These are phyloP conservation scores for Drosophila siamana DNA, from an alignment of 2,888 invertebrate genomes.

Conservation along the genomic window DNA sequence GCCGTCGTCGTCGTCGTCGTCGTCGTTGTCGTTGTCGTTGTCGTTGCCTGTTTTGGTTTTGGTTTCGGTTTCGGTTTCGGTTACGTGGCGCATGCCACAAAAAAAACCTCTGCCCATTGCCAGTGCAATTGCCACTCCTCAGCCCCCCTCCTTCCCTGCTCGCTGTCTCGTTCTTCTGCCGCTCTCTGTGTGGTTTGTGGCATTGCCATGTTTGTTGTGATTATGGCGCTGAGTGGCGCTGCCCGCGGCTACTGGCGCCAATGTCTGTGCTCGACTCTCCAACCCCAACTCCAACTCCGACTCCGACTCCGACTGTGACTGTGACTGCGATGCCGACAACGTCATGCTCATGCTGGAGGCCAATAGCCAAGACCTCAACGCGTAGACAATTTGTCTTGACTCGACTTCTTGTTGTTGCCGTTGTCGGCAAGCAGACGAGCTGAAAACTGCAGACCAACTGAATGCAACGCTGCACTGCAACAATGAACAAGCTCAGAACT, in stretches of 20 bases:
- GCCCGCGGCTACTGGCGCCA: constrained; percentile 66
- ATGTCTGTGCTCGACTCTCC: constrained; percentile 53
- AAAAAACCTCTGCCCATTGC: constrained; percentile 64
- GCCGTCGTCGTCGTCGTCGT: no score
- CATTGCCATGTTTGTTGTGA: constrained; percentile 59
- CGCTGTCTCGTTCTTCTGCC: not conserved
- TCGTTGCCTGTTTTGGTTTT: constrained; percentile 49
- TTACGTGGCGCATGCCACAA: constrained; percentile 77
- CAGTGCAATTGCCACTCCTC: constrained; percentile 11
- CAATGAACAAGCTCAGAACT: not conserved
- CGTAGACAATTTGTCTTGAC: constrained; percentile 79
- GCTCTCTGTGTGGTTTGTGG: constrained; percentile 52
- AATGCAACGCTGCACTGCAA: constrained; percentile 7
- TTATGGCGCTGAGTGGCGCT: constrained; percentile 70
- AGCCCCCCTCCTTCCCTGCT: not conserved
- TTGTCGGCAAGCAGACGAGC: constrained; percentile 19
- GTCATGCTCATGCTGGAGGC: constrained; percentile 71
- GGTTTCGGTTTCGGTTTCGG: constrained; percentile 61
- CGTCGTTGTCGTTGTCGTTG: no score
- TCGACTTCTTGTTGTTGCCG: constrained; percentile 42
- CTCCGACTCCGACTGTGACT: constrained; percentile 16
- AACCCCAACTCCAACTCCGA: constrained; percentile 32
- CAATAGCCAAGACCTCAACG: constrained; percentile 80
- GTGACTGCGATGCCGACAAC: constrained; percentile 12
- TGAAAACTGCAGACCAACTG: constrained; percentile 48